Evolutionary conservation across 2,888 invertebrate genomes (phyloP).

Genomic region (Nomada fucata): DNA sequence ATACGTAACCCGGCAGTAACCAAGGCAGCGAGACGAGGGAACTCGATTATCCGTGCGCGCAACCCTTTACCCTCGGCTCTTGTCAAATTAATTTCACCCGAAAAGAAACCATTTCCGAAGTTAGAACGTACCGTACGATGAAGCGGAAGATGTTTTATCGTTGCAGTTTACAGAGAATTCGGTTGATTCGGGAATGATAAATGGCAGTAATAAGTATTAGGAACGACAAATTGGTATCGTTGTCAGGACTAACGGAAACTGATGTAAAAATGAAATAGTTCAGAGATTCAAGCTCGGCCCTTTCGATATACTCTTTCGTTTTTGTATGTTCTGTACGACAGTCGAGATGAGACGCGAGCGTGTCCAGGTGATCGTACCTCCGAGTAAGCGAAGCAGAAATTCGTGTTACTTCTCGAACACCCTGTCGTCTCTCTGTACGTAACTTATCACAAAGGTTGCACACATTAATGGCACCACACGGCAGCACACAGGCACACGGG

Average conservation of each 20-base stretch:
- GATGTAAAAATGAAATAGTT: no score
- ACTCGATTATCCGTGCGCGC: slow-evolving; percentile 41
- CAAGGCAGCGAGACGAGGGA: slow-evolving; percentile 18
- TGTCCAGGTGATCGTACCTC: neutral
- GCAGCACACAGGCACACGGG: slow-evolving; percentile 20
- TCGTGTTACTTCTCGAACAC: neutral
- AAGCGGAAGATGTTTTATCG: no score
- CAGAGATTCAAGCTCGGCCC: no score
- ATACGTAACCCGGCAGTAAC: slow-evolving; percentile 63
- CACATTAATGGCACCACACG: slow-evolving; percentile 27
- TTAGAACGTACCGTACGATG: no score
- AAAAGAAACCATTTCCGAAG: no score
- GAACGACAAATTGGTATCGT: no score
- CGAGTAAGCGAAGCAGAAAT: neutral
- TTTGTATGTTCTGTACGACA: neutral
- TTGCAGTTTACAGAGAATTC: no score
- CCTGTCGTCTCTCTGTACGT: neutral
- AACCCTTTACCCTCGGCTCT: neutral
- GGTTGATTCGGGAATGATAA: no score
- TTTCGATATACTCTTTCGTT: neutral
- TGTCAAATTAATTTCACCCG: slow-evolving; percentile 20
- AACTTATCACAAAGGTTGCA: slow-evolving; percentile 6
- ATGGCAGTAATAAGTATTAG: no score
- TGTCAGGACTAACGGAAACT: no score
- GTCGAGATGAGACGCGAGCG: neutral